Evolutionary conservation across 2,113 vertebrate genomes (phyloP).

Genomic region (Pomatorhinus ruficollis): DNA sequence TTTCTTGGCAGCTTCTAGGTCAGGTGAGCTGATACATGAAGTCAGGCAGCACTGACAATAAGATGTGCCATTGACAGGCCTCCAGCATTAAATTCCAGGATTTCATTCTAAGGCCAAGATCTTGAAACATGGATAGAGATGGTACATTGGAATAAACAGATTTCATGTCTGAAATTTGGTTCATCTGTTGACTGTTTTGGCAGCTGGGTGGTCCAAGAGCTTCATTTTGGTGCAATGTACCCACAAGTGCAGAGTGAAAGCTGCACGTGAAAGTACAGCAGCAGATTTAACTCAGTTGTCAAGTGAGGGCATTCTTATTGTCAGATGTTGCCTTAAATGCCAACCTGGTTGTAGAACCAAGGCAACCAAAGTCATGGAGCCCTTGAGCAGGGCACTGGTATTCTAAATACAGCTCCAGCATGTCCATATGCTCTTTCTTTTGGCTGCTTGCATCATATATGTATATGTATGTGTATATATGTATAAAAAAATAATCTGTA

Average conservation of each 20-base stretch:
- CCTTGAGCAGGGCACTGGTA: background rate
- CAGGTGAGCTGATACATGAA: background rate
- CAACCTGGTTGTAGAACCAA: background rate
- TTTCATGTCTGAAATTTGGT: background rate
- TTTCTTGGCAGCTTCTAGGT: background rate
- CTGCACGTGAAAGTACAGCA: background rate
- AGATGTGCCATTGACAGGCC: background rate
- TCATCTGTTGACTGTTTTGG: background rate
- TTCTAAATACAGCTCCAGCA: background rate
- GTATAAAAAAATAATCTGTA: background rate
- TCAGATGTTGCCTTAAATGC: background rate
- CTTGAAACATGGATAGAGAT: background rate
- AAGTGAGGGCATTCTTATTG: background rate
- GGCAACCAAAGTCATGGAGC: background rate
- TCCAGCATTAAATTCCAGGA: background rate
- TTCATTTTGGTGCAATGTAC: background rate
- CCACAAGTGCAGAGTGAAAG: background rate
- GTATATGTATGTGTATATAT: background rate
- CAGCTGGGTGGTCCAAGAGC: background rate
- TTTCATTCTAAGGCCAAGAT: background rate
- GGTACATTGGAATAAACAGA: background rate
- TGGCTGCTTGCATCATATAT: background rate
- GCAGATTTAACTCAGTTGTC: rapidly evolving
- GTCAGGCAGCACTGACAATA: background rate
- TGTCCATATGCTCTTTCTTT: background rate